Percentiles rank a stretch among this genome's conserved stretches.
These are phyloP conservation scores for Notiomystis cincta DNA, from an alignment of 2,113 vertebrate species.

Conservation along the genomic window DNA sequence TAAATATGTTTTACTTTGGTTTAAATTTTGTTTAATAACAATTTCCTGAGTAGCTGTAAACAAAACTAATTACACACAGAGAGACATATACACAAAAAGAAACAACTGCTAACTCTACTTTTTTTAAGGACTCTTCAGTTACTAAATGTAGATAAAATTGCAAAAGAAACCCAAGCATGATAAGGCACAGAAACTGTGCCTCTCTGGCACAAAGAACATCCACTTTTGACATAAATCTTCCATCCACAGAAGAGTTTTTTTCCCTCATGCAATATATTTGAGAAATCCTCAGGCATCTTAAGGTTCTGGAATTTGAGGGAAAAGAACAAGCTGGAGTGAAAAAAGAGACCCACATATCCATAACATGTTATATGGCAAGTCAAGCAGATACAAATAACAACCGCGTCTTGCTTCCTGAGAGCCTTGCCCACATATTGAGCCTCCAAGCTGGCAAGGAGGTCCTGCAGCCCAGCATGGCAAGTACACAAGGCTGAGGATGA, in stretches of 20 bases:
- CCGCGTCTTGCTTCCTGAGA: background rate
- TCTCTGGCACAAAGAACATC: background rate
- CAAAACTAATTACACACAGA: background rate
- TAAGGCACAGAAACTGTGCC: background rate
- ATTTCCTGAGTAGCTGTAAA: constrained; percentile 31
- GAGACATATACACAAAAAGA: background rate
- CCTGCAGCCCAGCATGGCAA: background rate
- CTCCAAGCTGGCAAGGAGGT: background rate
- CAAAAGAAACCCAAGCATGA: background rate
- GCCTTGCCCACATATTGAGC: background rate
- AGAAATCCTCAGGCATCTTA: background rate
- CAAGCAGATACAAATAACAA: background rate
- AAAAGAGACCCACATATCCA: background rate
- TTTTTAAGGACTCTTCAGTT: background rate
- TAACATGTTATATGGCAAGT: fast-evolving
- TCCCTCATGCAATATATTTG: background rate
- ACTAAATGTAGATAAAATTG: background rate
- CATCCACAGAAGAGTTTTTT: background rate
- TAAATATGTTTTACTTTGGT: background rate
- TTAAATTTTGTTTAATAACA: background rate
- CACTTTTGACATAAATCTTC: background rate
- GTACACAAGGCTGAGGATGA: background rate
- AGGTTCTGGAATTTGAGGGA: background rate
- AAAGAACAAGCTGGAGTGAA: background rate
- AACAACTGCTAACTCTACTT: background rate